A percentile compares a stretch with the other conserved stretches of the same genome.
Evolutionary conservation across 2,797 vertebrate genomes (phyloP).

Genomic region (Urosaurus nigricauda): DNA sequence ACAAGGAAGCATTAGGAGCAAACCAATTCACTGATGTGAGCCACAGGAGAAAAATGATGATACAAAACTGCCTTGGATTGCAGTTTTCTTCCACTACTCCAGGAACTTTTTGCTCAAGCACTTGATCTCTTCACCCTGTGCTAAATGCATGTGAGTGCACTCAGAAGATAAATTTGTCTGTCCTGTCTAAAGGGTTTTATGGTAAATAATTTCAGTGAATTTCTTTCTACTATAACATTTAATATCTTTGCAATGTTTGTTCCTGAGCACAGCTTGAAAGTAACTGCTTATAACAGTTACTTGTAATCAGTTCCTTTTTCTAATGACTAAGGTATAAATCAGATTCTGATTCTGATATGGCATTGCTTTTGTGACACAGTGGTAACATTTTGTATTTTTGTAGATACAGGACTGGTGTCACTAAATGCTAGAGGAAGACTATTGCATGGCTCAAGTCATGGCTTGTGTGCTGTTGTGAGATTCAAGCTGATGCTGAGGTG

Average conservation of each 20-base stretch:
- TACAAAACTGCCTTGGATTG: constrained; percentile 57
- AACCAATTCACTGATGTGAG: constrained; percentile 55
- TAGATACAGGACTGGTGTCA: too few species aligned
- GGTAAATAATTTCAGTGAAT: background rate
- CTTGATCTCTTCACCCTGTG: constrained; percentile 28
- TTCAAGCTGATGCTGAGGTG: too few species aligned
- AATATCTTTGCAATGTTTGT: background rate
- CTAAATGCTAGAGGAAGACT: too few species aligned
- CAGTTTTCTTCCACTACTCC: background rate
- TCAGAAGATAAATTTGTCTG: background rate
- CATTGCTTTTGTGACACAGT: too few species aligned
- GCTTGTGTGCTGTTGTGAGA: too few species aligned
- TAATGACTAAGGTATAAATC: too few species aligned
- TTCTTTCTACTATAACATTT: background rate
- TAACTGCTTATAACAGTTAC: too few species aligned
- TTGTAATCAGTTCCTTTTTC: too few species aligned
- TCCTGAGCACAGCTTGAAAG: background rate
- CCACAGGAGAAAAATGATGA: constrained; percentile 42
- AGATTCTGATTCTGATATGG: too few species aligned
- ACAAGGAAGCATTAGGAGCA: constrained; percentile 41
- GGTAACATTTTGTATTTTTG: too few species aligned
- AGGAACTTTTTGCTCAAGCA: constrained; percentile 9
- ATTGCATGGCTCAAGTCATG: too few species aligned
- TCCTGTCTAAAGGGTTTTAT: background rate
- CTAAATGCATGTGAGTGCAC: background rate